A percentile compares a stretch with the other conserved stretches of the same genome.
Evolutionary conservation across 2,888 invertebrate genomes (phyloP).

Genomic region (Anthoptus insignis): DNA sequence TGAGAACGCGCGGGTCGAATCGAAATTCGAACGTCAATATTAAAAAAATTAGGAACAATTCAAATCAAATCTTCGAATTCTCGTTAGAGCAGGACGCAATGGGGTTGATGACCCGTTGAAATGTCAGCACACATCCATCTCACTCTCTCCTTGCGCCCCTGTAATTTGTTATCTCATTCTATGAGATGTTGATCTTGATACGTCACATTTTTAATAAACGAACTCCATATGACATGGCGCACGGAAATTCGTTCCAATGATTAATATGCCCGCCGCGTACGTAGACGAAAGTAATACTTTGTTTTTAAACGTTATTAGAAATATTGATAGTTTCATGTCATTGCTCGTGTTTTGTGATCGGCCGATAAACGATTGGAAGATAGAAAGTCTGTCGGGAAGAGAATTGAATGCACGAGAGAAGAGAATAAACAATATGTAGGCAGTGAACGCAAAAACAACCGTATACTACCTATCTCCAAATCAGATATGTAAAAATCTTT

Average conservation of each 20-base stretch:
- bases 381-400: slow-evolving; percentile 80
- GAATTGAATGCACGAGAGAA: slow-evolving; percentile 73
- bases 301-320: slow-evolving; percentile 85
- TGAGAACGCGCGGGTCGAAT: slow-evolving; percentile 61
- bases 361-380: slow-evolving; percentile 78
- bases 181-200: slow-evolving; percentile 86
- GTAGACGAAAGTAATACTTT: slow-evolving; percentile 82
- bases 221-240: slow-evolving; percentile 84
- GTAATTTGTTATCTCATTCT: slow-evolving; percentile 70
- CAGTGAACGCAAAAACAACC: slow-evolving; percentile 67
- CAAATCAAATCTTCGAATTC: slow-evolving; percentile 85
- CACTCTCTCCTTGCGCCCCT: slow-evolving; percentile 62
- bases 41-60: slow-evolving; percentile 86
- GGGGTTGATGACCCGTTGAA: slow-evolving; percentile 86
- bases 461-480: slow-evolving; percentile 58
- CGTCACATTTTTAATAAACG: slow-evolving; percentile 87
- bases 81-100: slow-evolving; percentile 85
- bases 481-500: slow-evolving; percentile 55
- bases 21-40: slow-evolving; percentile 76
- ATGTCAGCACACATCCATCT: slow-evolving; percentile 80
- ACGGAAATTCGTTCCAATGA: slow-evolving; percentile 86
- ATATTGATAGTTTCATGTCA: slow-evolving; percentile 87
- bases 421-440: slow-evolving; percentile 67
- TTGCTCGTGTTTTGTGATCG: slow-evolving; percentile 81
- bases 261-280: slow-evolving; percentile 81